A percentile compares a stretch with the other conserved stretches of the same genome.
Evolutionary conservation across 2,797 vertebrate genomes (phyloP).

Genomic region (Percopsis omiscomaycus): DNA sequence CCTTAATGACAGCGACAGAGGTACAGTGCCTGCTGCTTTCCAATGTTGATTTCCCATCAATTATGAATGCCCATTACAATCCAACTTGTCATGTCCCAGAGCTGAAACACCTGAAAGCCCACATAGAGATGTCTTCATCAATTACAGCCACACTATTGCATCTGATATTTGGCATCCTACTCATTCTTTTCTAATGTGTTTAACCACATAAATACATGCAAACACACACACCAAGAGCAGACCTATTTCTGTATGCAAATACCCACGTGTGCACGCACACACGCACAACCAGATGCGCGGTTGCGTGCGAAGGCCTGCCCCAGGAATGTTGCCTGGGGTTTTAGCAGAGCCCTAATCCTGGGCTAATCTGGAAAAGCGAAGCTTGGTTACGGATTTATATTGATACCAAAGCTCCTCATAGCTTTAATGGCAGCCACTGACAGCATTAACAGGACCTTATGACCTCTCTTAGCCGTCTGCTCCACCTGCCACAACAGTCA

Average conservation of each 20-base stretch:
- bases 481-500: slow-evolving; percentile 62
- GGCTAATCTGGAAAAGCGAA: slow-evolving; percentile 70
- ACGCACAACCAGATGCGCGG: slow-evolving; percentile 8
- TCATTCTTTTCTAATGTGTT: slow-evolving; percentile 42
- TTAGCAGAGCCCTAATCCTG: slow-evolving; percentile 54
- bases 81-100: slow-evolving; percentile 47
- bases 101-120: slow-evolving; percentile 30
- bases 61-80: slow-evolving; percentile 65
- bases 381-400: slow-evolving; percentile 67
- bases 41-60: slow-evolving; percentile 44
- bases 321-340: slow-evolving; percentile 17
- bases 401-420: slow-evolving; percentile 63
- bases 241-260: not conserved
- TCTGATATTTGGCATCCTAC: slow-evolving; percentile 36
- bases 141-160: slow-evolving; percentile 52
- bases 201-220: slow-evolving; percentile 23
- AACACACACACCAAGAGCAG: not conserved
- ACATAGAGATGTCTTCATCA: slow-evolving; percentile 47
- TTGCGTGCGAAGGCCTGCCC: slow-evolving; percentile 68
- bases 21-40: slow-evolving; percentile 18
- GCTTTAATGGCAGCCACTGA: slow-evolving; percentile 57
- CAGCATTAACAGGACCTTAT: slow-evolving; percentile 53
- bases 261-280: not conserved
- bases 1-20: slow-evolving; percentile 37
- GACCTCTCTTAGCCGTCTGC: slow-evolving; percentile 37